phyloP scores from a whole-genome alignment of 2,113 vertebrate genomes.

The Mobula birostris region DNA sequence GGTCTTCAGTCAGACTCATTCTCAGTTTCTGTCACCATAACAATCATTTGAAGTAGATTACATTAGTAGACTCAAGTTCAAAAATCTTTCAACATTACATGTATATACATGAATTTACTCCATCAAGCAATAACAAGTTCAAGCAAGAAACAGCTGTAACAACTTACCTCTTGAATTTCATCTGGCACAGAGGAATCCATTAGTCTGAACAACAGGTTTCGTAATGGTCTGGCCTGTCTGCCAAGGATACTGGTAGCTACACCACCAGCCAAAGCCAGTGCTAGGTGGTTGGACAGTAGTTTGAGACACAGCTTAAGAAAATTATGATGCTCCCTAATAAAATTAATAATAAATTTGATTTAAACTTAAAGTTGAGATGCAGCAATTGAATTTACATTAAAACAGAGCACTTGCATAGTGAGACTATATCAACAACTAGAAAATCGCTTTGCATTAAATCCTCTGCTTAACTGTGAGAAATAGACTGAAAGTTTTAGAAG shows the following conservation, averaged over 20 bases:
- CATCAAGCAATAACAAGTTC: not conserved
- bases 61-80: not conserved
- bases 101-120: not conserved
- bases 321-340: constrained; percentile 83
- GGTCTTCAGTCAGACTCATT: too few species aligned
- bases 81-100: not conserved
- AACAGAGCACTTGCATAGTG: not conserved
- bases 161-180: constrained; percentile 88
- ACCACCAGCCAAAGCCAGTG: constrained; percentile 87
- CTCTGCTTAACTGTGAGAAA: not conserved
- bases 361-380: not conserved
- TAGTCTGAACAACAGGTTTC: constrained; percentile 86
- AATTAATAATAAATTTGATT: not conserved
- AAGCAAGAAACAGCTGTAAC: not conserved
- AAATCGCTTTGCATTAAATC: not conserved
- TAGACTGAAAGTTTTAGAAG: not conserved
- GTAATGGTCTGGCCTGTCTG: constrained; percentile 83
- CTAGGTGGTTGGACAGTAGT: constrained; percentile 90
- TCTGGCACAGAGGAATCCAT: constrained; percentile 98
- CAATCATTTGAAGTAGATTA: not conserved
- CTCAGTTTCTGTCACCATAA: too few species aligned
- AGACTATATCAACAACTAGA: not conserved
- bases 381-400: not conserved
- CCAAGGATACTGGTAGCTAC: constrained; percentile 95
- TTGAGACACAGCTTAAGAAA: constrained; percentile 93